Percentiles rank a stretch among this genome's conserved stretches.
Evolutionary conservation across 2,888 invertebrate genomes (phyloP).

Genomic region (Xestia c-nigrum): DNA sequence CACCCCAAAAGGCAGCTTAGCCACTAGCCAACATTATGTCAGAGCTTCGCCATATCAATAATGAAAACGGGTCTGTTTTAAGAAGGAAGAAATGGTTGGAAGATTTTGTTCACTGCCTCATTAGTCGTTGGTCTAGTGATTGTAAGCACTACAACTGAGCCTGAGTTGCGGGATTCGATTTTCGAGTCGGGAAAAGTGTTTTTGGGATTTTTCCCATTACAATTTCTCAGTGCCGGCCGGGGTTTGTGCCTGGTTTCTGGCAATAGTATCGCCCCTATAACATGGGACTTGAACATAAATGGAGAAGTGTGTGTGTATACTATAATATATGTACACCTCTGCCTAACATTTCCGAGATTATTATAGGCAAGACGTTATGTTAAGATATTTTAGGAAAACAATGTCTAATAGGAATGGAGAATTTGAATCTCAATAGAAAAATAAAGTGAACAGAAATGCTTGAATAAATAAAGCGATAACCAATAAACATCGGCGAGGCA

Average conservation of each 20-base stretch:
- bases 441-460: constrained; percentile 31
- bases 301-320: not conserved
- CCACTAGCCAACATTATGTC: constrained; percentile 33
- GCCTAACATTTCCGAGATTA: not conserved
- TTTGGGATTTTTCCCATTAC: not conserved
- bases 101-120: not conserved
- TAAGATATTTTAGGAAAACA: constrained; percentile 4
- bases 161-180: not conserved
- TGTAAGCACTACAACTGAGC: not conserved
- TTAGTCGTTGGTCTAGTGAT: not conserved
- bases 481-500: constrained; percentile 33
- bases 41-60: constrained; percentile 15
- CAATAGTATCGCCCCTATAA: not conserved
- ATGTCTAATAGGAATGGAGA: not conserved
- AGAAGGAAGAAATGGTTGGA: not conserved
- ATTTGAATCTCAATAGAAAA: constrained; percentile 13
- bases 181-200: not conserved
- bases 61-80: constrained; percentile 1
- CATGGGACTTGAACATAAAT: not conserved
- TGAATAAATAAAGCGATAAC: constrained; percentile 11
- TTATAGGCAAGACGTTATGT: not conserved
- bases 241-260: not conserved
- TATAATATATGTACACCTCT: not conserved
- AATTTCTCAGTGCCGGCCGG: not conserved
- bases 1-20: constrained; percentile 32